Evolutionary conservation across 2,888 invertebrate genomes (phyloP), one percentile per base, ranked within the genome.

Genomic region (Nineta flava): DNA sequence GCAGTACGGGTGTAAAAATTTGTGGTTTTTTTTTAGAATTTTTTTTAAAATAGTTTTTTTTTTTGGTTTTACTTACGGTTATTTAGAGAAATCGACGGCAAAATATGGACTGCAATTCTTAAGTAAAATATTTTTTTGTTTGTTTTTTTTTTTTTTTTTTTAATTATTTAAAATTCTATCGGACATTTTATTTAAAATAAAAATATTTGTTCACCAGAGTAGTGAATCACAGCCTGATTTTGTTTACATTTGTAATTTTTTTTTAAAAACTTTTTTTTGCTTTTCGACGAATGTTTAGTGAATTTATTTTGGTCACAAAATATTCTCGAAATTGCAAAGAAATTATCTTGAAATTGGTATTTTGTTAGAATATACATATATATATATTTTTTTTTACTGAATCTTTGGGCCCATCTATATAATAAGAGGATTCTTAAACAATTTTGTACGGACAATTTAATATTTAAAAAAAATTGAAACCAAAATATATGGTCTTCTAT

Each of bases 151-250:
- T 44, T 16, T 41, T 41, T 38, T 42, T 42, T 19, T 15, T 42
- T 42, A 19, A 17, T 42, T 44, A 47, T 35, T 35, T 13, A 35
- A 35, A 35, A 32, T 16, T 47, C 19, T 43, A 49, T 54, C 59
- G 60, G 59, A 61, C 61, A 62, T 63, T 65, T 65, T 64, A 64
- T 40, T 48, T 41, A n/a, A 49, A 49, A 21, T 45, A 49, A 49
- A 51, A 47, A 41, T 50, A 52, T 51, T 69, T 68, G 67, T 68
- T 68, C 68, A 67, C 66, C 61, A 64, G 65, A 65, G 59, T 62
- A 67, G 65, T 66, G 66, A 68, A 68, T 70, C 70, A 70, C 70
- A 70, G 70, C 70, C 70, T 68, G 69, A 66, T 67, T 69, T 69
- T 69, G 66, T 66, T 63, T 65, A 19, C 17, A 17, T 41, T 40